A percentile compares a stretch with the other conserved stretches of the same genome.
These are phyloP conservation scores for Phyllostomus discolor DNA, from an alignment of 2,113 vertebrate species.

Conservation along the genomic window DNA sequence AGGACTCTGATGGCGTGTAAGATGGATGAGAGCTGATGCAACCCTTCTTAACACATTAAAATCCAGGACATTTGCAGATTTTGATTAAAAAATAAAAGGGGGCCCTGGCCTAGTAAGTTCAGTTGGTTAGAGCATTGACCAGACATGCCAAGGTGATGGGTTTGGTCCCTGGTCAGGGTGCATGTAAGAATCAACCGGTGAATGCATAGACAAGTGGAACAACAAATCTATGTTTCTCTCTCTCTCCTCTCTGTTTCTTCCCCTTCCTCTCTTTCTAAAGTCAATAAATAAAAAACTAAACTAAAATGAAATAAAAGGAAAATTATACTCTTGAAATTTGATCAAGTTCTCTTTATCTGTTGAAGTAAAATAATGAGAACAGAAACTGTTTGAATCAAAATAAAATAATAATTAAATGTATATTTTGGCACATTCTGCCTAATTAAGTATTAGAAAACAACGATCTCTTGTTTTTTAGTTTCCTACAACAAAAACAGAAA, in stretches of 20 bases:
- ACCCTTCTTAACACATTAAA: neutral
- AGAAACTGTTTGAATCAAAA: slow-evolving; percentile 48
- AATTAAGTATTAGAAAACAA: slow-evolving; percentile 60
- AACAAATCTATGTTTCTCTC: too few relatives aligned
- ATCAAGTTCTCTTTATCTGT: neutral
- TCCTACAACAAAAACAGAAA: slow-evolving; percentile 63
- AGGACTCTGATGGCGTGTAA: neutral
- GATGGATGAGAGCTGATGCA: neutral
- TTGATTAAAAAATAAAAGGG: neutral
- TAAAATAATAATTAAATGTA: slow-evolving; percentile 47
- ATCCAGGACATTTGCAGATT: neutral
- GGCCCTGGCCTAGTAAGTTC: too few relatives aligned
- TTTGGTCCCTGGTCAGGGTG: too few relatives aligned
- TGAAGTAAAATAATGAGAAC: neutral
- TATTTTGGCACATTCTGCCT: slow-evolving; percentile 19
- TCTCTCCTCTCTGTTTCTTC: too few relatives aligned
- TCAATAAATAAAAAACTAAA: too few relatives aligned
- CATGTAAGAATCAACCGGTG: too few relatives aligned
- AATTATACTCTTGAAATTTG: neutral
- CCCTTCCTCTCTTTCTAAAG: too few relatives aligned
- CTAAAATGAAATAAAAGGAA: neutral
- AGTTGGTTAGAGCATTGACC: too few relatives aligned
- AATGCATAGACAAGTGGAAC: too few relatives aligned
- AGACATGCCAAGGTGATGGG: too few relatives aligned
- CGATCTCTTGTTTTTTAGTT: slow-evolving; percentile 56